Evolutionary conservation across 2,113 vertebrate genomes (phyloP).

Genomic region (Actenoides hombroni): DNA sequence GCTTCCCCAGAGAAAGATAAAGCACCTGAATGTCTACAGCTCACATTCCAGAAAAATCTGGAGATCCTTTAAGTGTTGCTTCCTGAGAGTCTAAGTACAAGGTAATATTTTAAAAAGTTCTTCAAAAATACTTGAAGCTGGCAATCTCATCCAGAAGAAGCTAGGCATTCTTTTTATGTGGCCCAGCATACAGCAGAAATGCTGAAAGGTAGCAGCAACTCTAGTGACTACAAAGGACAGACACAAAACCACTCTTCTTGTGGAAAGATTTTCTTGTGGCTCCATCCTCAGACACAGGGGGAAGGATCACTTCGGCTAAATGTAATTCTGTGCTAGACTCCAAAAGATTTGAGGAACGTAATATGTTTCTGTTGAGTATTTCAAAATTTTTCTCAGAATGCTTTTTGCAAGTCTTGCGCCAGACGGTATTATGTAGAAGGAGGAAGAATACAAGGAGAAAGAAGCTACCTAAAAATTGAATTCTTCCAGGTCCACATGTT

Average conservation of each 20-base stretch:
- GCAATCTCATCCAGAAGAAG: neutral
- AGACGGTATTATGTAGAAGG: neutral
- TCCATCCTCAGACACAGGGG: neutral
- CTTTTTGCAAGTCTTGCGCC: neutral
- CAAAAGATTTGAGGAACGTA: neutral
- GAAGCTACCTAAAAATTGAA: neutral
- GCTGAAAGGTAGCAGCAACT: neutral
- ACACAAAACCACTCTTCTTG: neutral
- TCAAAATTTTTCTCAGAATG: neutral
- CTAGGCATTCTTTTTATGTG: neutral
- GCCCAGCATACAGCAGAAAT: neutral
- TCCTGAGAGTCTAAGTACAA: neutral
- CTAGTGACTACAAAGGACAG: neutral
- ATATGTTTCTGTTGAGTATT: neutral
- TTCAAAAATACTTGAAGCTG: neutral
- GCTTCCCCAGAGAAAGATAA: conserved; percentile 5
- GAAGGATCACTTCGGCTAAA: neutral
- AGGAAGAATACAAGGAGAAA: neutral
- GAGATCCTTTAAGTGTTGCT: neutral
- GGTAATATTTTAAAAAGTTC: neutral
- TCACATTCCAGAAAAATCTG: conserved; percentile 27
- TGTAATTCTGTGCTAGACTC: neutral
- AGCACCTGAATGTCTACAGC: neutral
- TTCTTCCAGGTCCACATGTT: neutral
- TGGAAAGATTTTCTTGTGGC: neutral